phyloP scores from a whole-genome alignment of 2,113 vertebrate species.

The Daboia siamensis region DNA sequence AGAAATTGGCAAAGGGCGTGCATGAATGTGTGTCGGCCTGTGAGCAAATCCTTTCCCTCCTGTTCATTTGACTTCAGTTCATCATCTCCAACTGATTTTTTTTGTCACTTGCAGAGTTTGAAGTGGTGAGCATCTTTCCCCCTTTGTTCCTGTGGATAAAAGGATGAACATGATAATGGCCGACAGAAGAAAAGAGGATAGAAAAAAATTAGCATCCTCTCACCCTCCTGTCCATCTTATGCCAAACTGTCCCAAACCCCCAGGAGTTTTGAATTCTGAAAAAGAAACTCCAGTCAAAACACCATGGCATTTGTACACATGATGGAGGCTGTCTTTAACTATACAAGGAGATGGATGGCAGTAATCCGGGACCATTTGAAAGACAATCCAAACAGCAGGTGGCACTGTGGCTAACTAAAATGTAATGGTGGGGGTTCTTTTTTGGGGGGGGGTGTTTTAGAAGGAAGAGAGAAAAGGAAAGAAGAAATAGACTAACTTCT shows the following conservation, averaged over 20 bases:
- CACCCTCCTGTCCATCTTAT: background rate
- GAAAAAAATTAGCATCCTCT: background rate
- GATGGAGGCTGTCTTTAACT: background rate
- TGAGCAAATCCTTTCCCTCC: background rate
- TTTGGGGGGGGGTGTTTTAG: background rate
- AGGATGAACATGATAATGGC: background rate
- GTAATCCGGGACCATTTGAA: background rate
- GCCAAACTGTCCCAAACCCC: too few relatives aligned
- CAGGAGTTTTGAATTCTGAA: background rate
- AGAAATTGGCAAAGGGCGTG: background rate
- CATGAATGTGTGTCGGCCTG: background rate
- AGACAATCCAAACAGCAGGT: constrained; percentile 1
- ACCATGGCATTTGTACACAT: background rate
- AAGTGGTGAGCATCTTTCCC: background rate
- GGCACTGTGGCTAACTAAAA: constrained; percentile 11
- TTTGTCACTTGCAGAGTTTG: background rate
- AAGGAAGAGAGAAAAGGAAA: background rate
- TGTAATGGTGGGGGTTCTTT: background rate
- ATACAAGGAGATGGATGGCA: background rate
- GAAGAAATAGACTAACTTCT: background rate
- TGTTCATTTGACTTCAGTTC: background rate
- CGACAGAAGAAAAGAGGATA: background rate
- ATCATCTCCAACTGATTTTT: background rate
- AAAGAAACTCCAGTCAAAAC: background rate
- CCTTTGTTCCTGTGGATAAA: background rate